phyloP scores from a whole-genome alignment of 2,113 vertebrate species.

The Microtus ochrogaster region DNA sequence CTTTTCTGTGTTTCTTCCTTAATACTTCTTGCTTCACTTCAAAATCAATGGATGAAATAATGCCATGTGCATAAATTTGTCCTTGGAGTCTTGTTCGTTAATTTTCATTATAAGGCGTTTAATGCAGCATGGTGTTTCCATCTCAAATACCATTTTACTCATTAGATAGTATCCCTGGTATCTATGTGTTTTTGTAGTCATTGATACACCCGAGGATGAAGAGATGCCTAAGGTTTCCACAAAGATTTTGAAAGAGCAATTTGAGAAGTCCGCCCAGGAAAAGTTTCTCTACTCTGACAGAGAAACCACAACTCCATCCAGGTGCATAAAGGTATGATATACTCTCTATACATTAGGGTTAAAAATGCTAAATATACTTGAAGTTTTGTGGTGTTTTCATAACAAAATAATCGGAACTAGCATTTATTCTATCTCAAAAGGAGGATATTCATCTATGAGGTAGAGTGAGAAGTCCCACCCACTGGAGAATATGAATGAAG shows the following conservation, averaged over 20 bases:
- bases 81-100: background rate
- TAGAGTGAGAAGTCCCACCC: background rate
- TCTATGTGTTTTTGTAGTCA: conserved; percentile 81
- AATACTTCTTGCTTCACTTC: background rate
- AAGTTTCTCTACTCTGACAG: conserved; percentile 79
- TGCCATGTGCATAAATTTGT: background rate
- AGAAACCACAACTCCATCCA: conserved; percentile 85
- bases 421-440: background rate
- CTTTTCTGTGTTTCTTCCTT: background rate
- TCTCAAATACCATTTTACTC: conserved; percentile 10
- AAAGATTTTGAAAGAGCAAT: conserved; percentile 93
- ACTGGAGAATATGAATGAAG: conserved; percentile 4
- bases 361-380: background rate
- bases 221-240: conserved; percentile 93
- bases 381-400: background rate
- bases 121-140: background rate
- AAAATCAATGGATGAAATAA: background rate
- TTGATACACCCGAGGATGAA: conserved; percentile 88
- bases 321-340: conserved; percentile 91
- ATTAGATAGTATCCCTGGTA: background rate
- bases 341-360: conserved; percentile 56
- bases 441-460: background rate
- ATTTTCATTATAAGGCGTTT: background rate
- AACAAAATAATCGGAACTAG: background rate
- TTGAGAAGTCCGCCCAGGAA: conserved; percentile 94